A percentile compares a stretch with the other conserved stretches of the same genome.
Evolutionary conservation across 2,888 invertebrate genomes (phyloP).

Genomic region (Encarsia formosa): DNA sequence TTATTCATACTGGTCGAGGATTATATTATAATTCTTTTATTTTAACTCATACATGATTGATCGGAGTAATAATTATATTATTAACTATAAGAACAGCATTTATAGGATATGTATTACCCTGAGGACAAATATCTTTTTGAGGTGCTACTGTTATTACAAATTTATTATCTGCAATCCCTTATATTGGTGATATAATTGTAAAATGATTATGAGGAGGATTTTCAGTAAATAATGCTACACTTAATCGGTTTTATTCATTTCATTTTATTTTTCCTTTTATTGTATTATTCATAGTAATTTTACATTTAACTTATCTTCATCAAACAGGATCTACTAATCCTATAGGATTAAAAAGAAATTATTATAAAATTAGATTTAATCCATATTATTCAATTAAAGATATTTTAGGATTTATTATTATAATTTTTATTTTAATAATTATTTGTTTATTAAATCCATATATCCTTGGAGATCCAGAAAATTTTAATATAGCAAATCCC

Average conservation of each 20-base stretch:
- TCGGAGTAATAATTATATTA: slow-evolving; percentile 65
- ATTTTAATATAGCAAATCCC: slow-evolving; percentile 68
- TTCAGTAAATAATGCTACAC: slow-evolving; percentile 67
- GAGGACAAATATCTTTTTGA: slow-evolving; percentile 80
- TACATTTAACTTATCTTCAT: slow-evolving; percentile 65
- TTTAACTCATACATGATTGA: slow-evolving; percentile 62
- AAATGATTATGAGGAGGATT: slow-evolving; percentile 75
- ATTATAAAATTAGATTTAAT: slow-evolving; percentile 68
- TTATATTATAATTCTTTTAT: slow-evolving; percentile 60
- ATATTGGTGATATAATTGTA: slow-evolving; percentile 61
- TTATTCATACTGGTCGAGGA: slow-evolving; percentile 66
- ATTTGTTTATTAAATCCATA: slow-evolving; percentile 56
- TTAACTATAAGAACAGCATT: slow-evolving; percentile 69
- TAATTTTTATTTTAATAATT: slow-evolving; percentile 56
- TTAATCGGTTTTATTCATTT: slow-evolving; percentile 73
- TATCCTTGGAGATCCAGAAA: slow-evolving; percentile 67
- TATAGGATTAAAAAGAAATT: slow-evolving; percentile 61
- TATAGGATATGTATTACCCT: slow-evolving; percentile 73
- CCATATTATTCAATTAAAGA: slow-evolving; percentile 67
- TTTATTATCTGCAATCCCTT: slow-evolving; percentile 68
- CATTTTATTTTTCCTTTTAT: slow-evolving; percentile 73
- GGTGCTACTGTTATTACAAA: slow-evolving; percentile 78
- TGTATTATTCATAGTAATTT: slow-evolving; percentile 58
- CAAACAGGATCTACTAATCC: slow-evolving; percentile 68
- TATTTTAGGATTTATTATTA: slow-evolving; percentile 58